A percentile compares a stretch with the other conserved stretches of the same genome.
Conservation (phyloP, 2,113 vertebrate species). For the Cynopterus brachyotis region DNA sequence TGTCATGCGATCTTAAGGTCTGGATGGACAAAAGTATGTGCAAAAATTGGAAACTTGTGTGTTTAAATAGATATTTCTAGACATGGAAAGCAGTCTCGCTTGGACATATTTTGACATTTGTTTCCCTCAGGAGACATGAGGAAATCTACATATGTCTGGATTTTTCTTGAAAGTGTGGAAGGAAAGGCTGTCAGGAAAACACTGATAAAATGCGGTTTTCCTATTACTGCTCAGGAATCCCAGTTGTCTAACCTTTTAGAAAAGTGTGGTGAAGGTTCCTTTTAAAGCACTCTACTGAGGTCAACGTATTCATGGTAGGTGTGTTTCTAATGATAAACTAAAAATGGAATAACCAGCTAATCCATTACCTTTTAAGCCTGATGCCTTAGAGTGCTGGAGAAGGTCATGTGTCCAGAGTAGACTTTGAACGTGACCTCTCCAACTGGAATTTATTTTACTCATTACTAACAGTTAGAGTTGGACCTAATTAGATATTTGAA, state of each 20-base stretch:
- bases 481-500: conserved; percentile 4
- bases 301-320: background rate
- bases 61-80: background rate
- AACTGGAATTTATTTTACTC: background rate
- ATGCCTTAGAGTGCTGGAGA: background rate
- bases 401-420: background rate
- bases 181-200: background rate
- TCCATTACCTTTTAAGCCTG: background rate
- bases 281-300: background rate
- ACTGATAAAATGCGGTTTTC: background rate
- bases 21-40: background rate
- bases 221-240: background rate
- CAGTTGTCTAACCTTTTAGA: background rate
- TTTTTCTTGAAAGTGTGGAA: conserved; percentile 8
- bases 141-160: background rate
- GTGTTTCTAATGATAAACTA: background rate
- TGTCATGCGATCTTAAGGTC: conserved; percentile 13
- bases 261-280: background rate
- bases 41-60: background rate
- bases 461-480: background rate
- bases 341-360: background rate
- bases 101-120: background rate
- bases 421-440: background rate
- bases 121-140: background rate
- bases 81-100: background rate